Conservation (phyloP, 2,113 vertebrate species). For the Phalacrocorax aristotelis region DNA sequence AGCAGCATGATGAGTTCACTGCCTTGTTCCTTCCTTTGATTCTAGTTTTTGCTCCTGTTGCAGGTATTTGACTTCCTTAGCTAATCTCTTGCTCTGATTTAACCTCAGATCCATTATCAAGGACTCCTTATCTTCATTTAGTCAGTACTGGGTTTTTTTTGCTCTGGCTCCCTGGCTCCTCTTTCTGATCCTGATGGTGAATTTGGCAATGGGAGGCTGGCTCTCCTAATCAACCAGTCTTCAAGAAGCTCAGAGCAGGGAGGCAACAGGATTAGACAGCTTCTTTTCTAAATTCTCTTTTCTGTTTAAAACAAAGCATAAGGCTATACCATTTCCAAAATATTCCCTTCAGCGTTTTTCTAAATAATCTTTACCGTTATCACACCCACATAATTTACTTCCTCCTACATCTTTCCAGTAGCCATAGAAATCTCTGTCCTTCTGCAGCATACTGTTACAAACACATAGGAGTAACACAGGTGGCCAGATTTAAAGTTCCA, state of each 20-base stretch:
- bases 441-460: not conserved
- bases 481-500: not conserved
- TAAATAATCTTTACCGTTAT: not conserved
- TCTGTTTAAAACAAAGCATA: not conserved
- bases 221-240: not conserved
- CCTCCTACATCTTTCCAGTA: not conserved
- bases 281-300: not conserved
- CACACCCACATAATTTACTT: not conserved
- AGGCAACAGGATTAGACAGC: not conserved
- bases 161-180: not conserved
- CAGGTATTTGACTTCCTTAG: not conserved
- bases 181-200: not conserved
- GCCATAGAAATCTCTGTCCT: not conserved
- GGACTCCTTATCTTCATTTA: not conserved
- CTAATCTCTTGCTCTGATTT: not conserved
- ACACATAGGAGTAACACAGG: not conserved
- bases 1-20: not conserved
- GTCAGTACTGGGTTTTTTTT: not conserved
- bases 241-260: not conserved
- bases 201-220: not conserved
- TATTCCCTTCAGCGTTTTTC: not conserved
- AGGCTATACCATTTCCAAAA: not conserved
- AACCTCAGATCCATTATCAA: not conserved
- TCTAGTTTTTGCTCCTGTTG: not conserved
- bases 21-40: not conserved